Conservation (phyloP, 2,113 vertebrate species). For the Cygnus buccinator region DNA sequence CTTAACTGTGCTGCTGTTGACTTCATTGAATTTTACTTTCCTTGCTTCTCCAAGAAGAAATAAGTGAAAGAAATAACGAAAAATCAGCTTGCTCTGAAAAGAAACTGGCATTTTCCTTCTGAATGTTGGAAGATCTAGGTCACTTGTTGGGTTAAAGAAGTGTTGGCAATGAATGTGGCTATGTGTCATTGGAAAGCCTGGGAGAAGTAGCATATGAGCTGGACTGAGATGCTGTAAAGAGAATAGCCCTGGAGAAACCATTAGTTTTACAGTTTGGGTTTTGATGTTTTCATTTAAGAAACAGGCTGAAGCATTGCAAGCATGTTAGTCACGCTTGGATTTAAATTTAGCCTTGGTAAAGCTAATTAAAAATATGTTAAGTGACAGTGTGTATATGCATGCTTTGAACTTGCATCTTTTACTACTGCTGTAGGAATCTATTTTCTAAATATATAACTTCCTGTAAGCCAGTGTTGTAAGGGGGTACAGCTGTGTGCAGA, state of each 20-base stretch:
- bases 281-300: constrained; percentile 66
- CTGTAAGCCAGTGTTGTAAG: neutral
- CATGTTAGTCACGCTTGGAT: constrained; percentile 29
- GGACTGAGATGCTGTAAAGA: constrained; percentile 33
- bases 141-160: constrained; percentile 32
- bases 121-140: constrained; percentile 16
- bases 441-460: constrained; percentile 10
- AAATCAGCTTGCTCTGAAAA: neutral
- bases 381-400: neutral
- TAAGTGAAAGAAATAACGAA: neutral
- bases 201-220: neutral
- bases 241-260: constrained; percentile 58
- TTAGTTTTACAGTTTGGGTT: constrained; percentile 40
- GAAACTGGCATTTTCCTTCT: neutral
- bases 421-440: neutral
- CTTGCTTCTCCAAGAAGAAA: neutral
- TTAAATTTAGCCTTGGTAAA: constrained; percentile 68
- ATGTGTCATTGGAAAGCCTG: constrained; percentile 42
- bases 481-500: neutral
- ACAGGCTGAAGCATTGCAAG: constrained; percentile 23
- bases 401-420: constrained; percentile 45
- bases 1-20: neutral
- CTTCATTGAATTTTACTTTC: neutral
- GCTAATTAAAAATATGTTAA: constrained; percentile 61
- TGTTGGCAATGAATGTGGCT: neutral